Percentiles rank a stretch among this genome's conserved stretches.
These are phyloP conservation scores for Bryconaethiops microstoma DNA, from an alignment of 2,797 vertebrate genomes.

Conservation along the genomic window DNA sequence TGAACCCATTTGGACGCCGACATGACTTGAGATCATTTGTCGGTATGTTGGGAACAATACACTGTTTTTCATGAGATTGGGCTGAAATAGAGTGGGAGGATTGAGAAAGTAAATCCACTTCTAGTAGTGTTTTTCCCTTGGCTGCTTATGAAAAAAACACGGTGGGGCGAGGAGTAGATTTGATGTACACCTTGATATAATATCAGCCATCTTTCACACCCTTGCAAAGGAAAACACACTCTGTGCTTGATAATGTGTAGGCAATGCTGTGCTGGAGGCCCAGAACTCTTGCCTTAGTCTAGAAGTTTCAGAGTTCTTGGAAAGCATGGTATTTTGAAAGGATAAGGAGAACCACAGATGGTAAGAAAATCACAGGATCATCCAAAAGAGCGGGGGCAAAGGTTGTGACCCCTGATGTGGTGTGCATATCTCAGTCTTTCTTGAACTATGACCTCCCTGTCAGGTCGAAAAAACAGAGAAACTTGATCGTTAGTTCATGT, in stretches of 20 bases:
- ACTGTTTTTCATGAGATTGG: background rate
- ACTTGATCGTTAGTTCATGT: conserved; percentile 44
- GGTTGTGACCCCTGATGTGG: conserved; percentile 60
- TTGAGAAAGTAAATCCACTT: background rate
- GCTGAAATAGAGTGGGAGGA: background rate
- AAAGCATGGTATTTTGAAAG: conserved; percentile 38
- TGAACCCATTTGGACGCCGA: too few species aligned
- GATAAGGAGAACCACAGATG: conserved; percentile 16
- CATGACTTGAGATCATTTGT: background rate
- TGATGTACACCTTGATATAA: background rate
- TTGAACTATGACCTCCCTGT: conserved; percentile 60
- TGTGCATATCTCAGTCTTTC: conserved; percentile 54
- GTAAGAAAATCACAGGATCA: conserved; percentile 54
- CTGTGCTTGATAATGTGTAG: conserved; percentile 19
- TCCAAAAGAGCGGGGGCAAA: conserved; percentile 49
- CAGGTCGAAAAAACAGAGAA: conserved; percentile 54
- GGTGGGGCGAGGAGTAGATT: background rate
- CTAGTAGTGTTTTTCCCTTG: background rate
- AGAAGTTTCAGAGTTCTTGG: conserved; percentile 16
- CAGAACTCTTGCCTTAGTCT: conserved; percentile 15
- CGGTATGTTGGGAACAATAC: background rate
- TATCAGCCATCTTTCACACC: background rate
- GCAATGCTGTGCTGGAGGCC: background rate
- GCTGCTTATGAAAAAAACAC: background rate
- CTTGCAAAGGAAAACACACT: conserved; percentile 2